Evolutionary conservation across 2,113 vertebrate species (phyloP).

Genomic region (Sclerurus mexicanus): DNA sequence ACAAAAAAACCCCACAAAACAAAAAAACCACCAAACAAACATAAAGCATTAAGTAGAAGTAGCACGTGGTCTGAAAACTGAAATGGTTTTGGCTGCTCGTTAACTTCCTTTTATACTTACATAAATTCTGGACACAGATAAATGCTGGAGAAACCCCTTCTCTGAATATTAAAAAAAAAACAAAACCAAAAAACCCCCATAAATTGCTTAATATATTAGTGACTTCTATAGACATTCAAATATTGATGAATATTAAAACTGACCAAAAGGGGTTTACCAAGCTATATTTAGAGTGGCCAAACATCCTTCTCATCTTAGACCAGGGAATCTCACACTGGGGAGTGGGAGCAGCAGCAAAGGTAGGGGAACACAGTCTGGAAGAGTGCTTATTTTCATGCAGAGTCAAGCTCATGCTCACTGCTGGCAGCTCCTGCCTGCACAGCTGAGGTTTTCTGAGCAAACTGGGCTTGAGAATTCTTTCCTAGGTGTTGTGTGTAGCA

Average conservation of each 20-base stretch:
- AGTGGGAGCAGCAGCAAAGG: not conserved
- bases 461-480: not conserved
- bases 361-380: not conserved
- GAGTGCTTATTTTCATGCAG: too few species aligned
- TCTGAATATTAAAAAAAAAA: not conserved
- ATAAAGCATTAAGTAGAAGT: not conserved
- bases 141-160: not conserved
- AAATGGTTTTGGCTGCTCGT: not conserved
- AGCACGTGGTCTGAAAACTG: not conserved
- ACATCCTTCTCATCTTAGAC: not conserved
- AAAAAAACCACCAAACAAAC: not conserved
- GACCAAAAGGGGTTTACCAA: not conserved
- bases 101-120: not conserved
- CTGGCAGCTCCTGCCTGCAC: not conserved
- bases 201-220: not conserved
- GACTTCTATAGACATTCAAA: not conserved
- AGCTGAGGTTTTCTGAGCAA: not conserved
- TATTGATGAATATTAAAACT: not conserved
- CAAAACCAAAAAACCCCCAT: too few species aligned
- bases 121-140: not conserved
- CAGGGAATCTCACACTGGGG: not conserved
- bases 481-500: rapidly evolving
- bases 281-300: not conserved
- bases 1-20: not conserved
- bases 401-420: rapidly evolving